These are phyloP conservation scores for Aleadryas rufinucha DNA, from an alignment of 2,113 vertebrate genomes.

Conservation along the genomic window DNA sequence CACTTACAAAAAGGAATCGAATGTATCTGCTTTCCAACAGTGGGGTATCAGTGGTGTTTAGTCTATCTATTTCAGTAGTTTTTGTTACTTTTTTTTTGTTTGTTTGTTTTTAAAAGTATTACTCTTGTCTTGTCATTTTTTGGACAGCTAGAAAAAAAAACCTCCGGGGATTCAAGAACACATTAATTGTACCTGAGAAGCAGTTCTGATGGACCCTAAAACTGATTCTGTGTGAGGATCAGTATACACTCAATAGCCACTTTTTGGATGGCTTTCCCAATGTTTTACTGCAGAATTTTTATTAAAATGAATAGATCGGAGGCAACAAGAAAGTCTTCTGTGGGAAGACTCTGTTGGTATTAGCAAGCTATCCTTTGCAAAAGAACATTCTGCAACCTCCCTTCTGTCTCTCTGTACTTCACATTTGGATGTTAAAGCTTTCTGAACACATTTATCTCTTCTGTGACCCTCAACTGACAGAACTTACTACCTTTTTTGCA, in stretches of 20 bases:
- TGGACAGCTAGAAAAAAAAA: neutral
- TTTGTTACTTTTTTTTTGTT: neutral
- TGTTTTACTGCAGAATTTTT: neutral
- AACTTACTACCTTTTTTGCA: neutral
- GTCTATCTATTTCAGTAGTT: neutral
- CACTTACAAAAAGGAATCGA: neutral
- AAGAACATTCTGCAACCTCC: neutral
- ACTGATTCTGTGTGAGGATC: rapidly evolving
- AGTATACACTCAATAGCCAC: neutral
- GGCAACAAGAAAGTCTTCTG: neutral
- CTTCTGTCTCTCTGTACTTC: neutral
- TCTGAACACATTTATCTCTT: neutral
- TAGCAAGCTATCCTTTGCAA: neutral
- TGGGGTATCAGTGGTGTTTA: neutral
- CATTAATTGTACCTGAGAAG: neutral
- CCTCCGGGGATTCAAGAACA: neutral
- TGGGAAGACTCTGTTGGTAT: neutral
- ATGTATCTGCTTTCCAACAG: neutral
- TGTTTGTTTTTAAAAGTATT: neutral
- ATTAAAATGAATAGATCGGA: neutral
- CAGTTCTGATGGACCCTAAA: neutral
- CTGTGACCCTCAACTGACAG: neutral
- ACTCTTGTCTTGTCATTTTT: neutral
- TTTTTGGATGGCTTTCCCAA: neutral
- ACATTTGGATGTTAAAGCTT: neutral